A percentile compares a stretch with the other conserved stretches of the same genome.
Conservation (phyloP, 2,797 vertebrate species). For the Sarcophilus harrisii region DNA sequence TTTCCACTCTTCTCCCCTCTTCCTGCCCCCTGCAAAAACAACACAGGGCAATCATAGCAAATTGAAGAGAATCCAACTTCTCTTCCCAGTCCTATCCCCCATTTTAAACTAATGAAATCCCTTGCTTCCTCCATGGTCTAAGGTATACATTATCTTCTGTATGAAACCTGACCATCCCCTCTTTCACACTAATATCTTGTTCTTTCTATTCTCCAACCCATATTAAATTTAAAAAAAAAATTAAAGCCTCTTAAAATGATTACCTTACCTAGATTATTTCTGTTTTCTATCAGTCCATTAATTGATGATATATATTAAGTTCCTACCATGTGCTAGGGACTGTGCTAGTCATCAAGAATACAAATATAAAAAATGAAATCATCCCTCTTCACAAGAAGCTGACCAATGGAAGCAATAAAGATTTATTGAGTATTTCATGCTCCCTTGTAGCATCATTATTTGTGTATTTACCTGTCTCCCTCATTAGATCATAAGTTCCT, state of each 20-base stretch:
- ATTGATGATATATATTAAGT: neutral
- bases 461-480: neutral
- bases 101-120: neutral
- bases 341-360: neutral
- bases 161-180: neutral
- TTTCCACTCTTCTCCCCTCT: neutral
- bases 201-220: neutral
- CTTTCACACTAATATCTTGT: neutral
- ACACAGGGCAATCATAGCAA: neutral
- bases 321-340: neutral
- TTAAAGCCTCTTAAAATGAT: neutral
- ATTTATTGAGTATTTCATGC: neutral
- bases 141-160: neutral
- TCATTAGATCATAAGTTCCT: neutral
- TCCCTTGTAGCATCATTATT: neutral
- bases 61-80: neutral
- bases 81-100: neutral
- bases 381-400: neutral
- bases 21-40: neutral
- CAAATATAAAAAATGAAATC: neutral
- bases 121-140: neutral
- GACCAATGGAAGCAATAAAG: neutral
- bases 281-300: neutral
- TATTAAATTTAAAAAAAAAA: neutral
- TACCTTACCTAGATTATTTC: neutral